These are phyloP conservation scores for Papilio machaon DNA, from an alignment of 1,140 invertebrate species.

Conservation along the genomic window DNA sequence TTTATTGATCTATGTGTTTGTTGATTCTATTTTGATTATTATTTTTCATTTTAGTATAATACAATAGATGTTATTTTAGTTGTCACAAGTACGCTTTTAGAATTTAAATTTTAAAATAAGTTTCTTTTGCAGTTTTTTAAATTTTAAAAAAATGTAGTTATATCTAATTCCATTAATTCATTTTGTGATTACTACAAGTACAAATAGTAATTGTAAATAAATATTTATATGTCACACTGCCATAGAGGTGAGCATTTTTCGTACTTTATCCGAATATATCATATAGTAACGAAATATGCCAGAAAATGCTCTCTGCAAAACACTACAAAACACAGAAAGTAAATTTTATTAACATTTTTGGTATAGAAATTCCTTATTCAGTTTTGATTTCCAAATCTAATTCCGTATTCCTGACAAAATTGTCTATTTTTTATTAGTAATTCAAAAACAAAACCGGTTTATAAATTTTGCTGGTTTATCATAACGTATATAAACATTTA, in stretches of 20 bases:
- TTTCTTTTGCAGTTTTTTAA: neutral
- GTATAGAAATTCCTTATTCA: neutral
- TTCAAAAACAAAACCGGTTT: too few relatives aligned
- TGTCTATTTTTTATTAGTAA: neutral
- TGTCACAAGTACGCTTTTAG: constrained; percentile 9
- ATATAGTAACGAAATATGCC: neutral
- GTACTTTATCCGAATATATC: neutral
- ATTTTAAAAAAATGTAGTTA: neutral
- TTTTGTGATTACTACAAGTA: constrained; percentile 45
- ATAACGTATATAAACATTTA: too few relatives aligned
- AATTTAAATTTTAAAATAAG: neutral
- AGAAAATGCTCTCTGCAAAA: neutral
- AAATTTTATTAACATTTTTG: neutral
- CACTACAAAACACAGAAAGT: neutral
- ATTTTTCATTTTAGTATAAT: neutral
- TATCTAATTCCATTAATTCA: neutral
- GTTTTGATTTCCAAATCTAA: neutral
- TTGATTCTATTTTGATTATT: neutral
- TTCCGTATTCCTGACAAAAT: neutral
- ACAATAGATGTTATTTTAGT: constrained; percentile 11
- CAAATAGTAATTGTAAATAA: constrained; percentile 39
- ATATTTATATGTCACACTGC: neutral
- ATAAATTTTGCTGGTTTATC: neutral
- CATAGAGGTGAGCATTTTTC: neutral
- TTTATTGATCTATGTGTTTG: neutral